Conservation (phyloP, 2,113 vertebrate species). For the Ptilonorhynchus violaceus region DNA sequence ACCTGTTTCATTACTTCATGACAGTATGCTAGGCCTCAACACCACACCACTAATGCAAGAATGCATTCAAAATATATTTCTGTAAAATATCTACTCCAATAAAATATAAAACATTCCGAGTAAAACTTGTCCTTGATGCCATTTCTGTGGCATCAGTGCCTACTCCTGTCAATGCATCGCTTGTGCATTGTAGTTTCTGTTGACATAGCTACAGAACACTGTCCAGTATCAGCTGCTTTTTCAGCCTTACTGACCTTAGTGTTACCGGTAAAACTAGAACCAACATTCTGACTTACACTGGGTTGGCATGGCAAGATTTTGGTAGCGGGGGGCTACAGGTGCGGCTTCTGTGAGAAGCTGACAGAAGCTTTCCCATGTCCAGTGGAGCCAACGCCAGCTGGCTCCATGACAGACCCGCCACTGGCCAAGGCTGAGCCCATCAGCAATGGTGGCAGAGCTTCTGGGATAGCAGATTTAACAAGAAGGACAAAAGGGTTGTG, state of each 20-base stretch:
- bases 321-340: accelerated
- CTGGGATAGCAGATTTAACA: not conserved
- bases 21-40: not conserved
- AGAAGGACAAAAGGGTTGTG: not conserved
- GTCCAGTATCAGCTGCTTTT: not conserved
- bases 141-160: not conserved
- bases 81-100: not conserved
- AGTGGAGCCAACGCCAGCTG: accelerated
- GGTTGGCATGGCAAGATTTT: not conserved
- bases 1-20: not conserved
- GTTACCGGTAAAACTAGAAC: not conserved
- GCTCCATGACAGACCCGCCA: accelerated
- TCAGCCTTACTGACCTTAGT: not conserved
- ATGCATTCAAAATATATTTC: not conserved
- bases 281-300: not conserved
- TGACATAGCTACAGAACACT: not conserved
- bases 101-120: not conserved
- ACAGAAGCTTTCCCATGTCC: not conserved
- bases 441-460: accelerated
- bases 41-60: not conserved
- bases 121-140: not conserved
- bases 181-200: not conserved
- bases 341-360: not conserved
- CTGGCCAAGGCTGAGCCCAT: not conserved
- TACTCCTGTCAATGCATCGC: not conserved